These are phyloP conservation scores for Fulmarus glacialis DNA, from an alignment of 2,113 vertebrate genomes.

Conservation along the genomic window DNA sequence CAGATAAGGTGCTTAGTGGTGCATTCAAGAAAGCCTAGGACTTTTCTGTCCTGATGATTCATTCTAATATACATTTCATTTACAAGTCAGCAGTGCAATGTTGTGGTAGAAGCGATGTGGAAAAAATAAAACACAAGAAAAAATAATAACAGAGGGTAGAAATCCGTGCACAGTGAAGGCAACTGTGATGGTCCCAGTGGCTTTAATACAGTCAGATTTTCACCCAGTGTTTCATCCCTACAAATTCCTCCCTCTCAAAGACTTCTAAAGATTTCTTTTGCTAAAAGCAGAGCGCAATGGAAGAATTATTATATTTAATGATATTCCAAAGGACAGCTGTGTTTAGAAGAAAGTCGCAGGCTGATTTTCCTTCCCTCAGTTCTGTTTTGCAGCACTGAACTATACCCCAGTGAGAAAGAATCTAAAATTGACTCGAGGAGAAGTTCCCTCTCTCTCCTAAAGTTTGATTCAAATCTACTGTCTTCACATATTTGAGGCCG, in stretches of 20 bases:
- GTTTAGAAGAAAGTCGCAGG: background rate
- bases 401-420: background rate
- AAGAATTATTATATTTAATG: background rate
- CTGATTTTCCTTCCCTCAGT: background rate
- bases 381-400: background rate
- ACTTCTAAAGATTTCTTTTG: background rate
- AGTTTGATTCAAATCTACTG: conserved; percentile 17
- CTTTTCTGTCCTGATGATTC: conserved; percentile 38
- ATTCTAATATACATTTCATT: conserved; percentile 34
- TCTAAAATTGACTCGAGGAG: background rate
- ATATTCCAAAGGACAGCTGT: background rate
- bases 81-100: background rate
- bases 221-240: background rate
- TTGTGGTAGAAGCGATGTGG: background rate
- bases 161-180: background rate
- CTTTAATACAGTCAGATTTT: background rate
- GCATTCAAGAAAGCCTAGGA: conserved; percentile 37
- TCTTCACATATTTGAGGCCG: conserved; percentile 1
- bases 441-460: background rate
- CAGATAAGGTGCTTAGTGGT: conserved; percentile 47
- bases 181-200: background rate
- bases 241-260: background rate
- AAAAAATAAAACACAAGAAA: background rate
- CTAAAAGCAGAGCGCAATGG: background rate
- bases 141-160: background rate